Conservation (phyloP, 1,140 invertebrate species). For the Brachionus calyciflorus region DNA sequence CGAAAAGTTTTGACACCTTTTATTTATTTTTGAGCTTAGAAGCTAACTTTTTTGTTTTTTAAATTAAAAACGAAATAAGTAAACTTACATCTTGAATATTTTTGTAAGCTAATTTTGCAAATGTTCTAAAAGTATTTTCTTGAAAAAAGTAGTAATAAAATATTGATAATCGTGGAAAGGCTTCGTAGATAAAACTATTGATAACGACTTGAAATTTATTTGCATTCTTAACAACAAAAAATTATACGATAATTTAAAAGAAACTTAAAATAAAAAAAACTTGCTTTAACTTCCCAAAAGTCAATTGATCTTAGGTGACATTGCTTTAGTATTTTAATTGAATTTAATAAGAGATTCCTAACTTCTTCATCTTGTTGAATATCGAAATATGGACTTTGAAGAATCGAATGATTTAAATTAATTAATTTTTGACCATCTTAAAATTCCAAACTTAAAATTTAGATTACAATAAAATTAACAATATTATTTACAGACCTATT, state of each 20-base stretch:
- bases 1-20: no score
- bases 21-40: no score
- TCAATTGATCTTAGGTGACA: background rate
- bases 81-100: background rate
- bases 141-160: background rate
- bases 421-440: background rate
- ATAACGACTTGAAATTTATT: background rate
- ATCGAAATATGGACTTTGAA: background rate
- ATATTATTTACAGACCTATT: background rate
- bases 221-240: background rate
- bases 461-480: background rate
- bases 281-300: slow-evolving; percentile 11
- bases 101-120: background rate
- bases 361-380: slow-evolving; percentile 1
- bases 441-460: background rate
- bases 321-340: background rate
- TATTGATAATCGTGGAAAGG: background rate
- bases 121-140: background rate
- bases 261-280: background rate
- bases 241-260: background rate
- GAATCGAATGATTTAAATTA: background rate
- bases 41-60: no score
- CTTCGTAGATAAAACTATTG: background rate
- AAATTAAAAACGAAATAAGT: background rate
- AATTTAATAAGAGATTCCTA: slow-evolving; percentile 11